Conservation (phyloP, 2,797 vertebrate genomes). For the Pachyuromys duprasi region DNA sequence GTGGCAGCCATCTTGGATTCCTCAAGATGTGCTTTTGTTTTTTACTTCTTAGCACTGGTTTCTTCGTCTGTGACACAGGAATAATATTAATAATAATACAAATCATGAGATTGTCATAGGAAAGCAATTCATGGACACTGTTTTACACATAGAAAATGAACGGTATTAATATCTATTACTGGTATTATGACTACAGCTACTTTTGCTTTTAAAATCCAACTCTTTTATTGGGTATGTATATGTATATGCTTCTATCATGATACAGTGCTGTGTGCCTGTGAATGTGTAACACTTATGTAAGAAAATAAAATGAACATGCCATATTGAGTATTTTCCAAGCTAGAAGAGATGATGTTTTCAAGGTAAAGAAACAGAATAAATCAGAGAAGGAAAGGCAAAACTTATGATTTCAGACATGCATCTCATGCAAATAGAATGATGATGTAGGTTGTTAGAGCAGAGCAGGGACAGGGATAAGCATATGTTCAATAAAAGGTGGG, state of each 20-base stretch:
- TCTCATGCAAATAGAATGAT: background rate
- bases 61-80: conserved; percentile 37
- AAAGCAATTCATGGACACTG: background rate
- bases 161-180: background rate
- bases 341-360: conserved; percentile 5
- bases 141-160: background rate
- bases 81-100: conserved; percentile 14
- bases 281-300: background rate
- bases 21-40: background rate
- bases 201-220: background rate
- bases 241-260: background rate
- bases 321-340: background rate
- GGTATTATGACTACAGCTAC: background rate
- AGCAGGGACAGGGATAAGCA: background rate
- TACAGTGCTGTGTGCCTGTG: background rate
- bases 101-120: background rate
- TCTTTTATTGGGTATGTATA: background rate
- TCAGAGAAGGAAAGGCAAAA: background rate
- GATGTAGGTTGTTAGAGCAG: background rate
- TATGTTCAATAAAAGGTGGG: background rate
- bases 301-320: conserved; percentile 14
- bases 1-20: no score
- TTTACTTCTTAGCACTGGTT: conserved; percentile 4
- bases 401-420: background rate
- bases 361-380: conserved; percentile 34